Base-by-base conservation (phyloP, 2,113 vertebrate genomes). In the Mobula hypostoma region DNA sequence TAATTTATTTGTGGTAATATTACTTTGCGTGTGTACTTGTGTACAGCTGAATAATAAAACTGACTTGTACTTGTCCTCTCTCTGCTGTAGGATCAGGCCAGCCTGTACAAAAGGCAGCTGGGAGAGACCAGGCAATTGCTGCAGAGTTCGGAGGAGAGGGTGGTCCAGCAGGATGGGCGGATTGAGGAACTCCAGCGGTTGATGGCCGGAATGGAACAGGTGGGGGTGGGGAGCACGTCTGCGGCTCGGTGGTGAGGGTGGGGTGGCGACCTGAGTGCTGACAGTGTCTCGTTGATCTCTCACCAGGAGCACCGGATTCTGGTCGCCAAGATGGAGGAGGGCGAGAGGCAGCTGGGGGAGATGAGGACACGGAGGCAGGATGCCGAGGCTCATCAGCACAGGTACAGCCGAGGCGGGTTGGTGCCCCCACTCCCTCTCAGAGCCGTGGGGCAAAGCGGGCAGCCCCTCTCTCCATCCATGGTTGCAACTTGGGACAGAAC, bases 121-220 rank as follows among this genome's bases (percentile, higher is more conserved):
- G 96, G 97, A 8, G 95, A 97, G 70, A 96, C 96, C 24, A 96
- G 95, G 6, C 95, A 96, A 58, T 97, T 97, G 78, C 95, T 98
- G 82, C 96, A 88, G 95, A 96, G 94, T 94, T 96, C 96, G 0
- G 97, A 98, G 94, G 95, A 95, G 94, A 96, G 27, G 0, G 94
- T 94, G 0, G 94, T 95, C 66, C 95, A 95, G 95, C 98, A 97
- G 94, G 97, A 98, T 91, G 17, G 94, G 74, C 96, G 97, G 63
- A 95, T 98, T 0, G 96, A 97, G 0, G 97, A 98, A 94, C 96
- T 99, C 36, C 97, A 98, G 95, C 97, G 97, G 68, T 95, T 98
- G 92, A 94, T 99, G 95, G 95, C 96, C 0, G 98, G 97, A 61
- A 88, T 88, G 85, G 85, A 88, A 63, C 8, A 88, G 85, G 85